These are phyloP conservation scores for Nephrotoma appendiculata DNA, from an alignment of 2,888 invertebrate genomes.

Conservation along the genomic window DNA sequence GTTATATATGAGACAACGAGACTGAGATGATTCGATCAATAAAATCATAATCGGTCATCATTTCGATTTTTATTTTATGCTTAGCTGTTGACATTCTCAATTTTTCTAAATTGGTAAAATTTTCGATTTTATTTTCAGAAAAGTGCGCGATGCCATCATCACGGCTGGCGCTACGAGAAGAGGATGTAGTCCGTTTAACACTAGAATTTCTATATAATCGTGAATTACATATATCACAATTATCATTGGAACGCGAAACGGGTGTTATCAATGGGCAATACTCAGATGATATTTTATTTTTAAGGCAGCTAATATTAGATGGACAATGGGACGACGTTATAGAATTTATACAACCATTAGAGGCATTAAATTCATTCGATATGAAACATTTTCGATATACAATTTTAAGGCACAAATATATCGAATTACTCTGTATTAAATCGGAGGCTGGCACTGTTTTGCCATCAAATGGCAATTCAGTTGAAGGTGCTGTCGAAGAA, in stretches of 20 bases:
- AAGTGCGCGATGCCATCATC: conserved; percentile 60
- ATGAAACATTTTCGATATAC: conserved; percentile 72
- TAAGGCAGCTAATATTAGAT: conserved; percentile 87
- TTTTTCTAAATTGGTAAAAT: background rate
- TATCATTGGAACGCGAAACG: conserved; percentile 86
- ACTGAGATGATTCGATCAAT: background rate
- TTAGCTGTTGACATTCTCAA: background rate
- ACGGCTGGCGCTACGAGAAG: conserved; percentile 71
- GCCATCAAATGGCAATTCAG: conserved; percentile 71
- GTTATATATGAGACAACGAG: background rate
- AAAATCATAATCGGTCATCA: background rate
- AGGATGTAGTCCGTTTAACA: conserved; percentile 73
- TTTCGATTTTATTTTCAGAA: background rate
- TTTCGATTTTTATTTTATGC: background rate
- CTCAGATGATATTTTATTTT: conserved; percentile 86
- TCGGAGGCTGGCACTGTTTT: conserved; percentile 71
- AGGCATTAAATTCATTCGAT: conserved; percentile 68
- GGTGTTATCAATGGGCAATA: conserved; percentile 88
- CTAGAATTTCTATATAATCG: conserved; percentile 79
- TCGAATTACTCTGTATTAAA: conserved; percentile 85
- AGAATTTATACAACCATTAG: conserved; percentile 89
- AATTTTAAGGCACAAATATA: conserved; percentile 83
- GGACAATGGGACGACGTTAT: conserved; percentile 97
- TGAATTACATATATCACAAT: conserved; percentile 80
- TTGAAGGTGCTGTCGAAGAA: conserved; percentile 87